Conservation (phyloP, 2,888 invertebrate species). For the Drosophila robusta region DNA sequence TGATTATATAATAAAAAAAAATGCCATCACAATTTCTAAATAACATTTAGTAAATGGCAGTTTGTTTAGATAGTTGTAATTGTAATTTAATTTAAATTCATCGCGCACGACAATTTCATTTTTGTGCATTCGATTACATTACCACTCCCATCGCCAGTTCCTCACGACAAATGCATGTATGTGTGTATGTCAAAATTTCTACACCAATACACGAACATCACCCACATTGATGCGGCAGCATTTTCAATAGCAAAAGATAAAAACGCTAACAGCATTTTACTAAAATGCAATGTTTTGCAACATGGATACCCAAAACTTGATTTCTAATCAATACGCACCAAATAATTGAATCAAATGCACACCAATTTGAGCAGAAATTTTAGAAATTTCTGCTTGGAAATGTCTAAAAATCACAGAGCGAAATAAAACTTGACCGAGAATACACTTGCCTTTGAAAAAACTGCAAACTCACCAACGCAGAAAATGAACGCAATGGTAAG, state of each 20-base stretch:
- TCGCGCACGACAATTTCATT: slow-evolving; percentile 7
- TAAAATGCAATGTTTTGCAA: slow-evolving; percentile 29
- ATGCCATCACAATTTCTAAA: neutral
- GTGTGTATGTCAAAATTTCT: slow-evolving; percentile 49
- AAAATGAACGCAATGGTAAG: slow-evolving; percentile 39
- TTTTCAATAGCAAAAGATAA: slow-evolving; percentile 33
- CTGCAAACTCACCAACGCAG: slow-evolving; percentile 72
- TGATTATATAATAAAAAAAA: slow-evolving; percentile 37
- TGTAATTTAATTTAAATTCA: neutral
- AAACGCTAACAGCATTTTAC: slow-evolving; percentile 50
- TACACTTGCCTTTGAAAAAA: slow-evolving; percentile 78
- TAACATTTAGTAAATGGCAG: neutral
- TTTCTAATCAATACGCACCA: slow-evolving; percentile 75
- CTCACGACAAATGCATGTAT: slow-evolving; percentile 31
- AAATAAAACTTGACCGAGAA: slow-evolving; percentile 78
- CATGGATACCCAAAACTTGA: slow-evolving; percentile 27
- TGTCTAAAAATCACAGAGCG: slow-evolving; percentile 82
- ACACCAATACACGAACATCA: slow-evolving; percentile 57
- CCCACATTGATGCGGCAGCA: slow-evolving; percentile 62
- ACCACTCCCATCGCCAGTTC: slow-evolving; percentile 43
- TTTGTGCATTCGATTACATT: slow-evolving; percentile 17
- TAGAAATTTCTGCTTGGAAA: slow-evolving; percentile 76
- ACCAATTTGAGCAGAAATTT: slow-evolving; percentile 74
- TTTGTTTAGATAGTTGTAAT: neutral
- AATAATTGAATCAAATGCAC: slow-evolving; percentile 67